Evolutionary conservation across 2,888 invertebrate species (phyloP).

Genomic region (Parthenolecanium corni): DNA sequence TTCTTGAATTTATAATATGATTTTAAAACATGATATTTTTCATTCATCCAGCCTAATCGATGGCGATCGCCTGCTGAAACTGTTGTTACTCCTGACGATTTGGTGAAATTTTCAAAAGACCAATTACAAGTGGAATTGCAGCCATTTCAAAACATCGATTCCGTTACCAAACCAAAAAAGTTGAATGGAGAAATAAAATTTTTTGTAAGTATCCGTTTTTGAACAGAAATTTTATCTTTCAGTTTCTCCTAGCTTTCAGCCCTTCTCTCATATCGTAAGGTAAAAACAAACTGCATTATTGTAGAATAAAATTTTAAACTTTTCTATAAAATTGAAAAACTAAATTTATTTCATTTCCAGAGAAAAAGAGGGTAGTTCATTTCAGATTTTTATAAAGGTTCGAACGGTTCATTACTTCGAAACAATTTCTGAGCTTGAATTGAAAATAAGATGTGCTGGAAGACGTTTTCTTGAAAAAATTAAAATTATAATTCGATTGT

Average conservation of each 20-base stretch:
- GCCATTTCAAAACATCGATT: constrained; percentile 55
- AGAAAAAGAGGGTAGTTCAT: too few relatives aligned
- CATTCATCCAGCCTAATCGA: constrained; percentile 11
- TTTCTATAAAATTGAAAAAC: too few relatives aligned
- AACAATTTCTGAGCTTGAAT: too few relatives aligned
- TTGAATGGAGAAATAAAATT: constrained; percentile 38
- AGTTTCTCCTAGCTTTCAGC: not conserved
- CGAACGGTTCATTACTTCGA: too few relatives aligned
- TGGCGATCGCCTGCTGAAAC: constrained; percentile 42
- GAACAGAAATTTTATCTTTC: constrained; percentile 23
- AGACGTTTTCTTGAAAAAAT: too few relatives aligned
- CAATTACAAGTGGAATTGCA: constrained; percentile 59
- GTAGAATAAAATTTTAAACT: not conserved
- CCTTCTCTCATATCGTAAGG: not conserved
- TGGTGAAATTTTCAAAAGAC: constrained; percentile 46
- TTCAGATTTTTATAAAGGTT: too few relatives aligned
- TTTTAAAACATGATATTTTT: not conserved
- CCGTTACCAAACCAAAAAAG: constrained; percentile 44
- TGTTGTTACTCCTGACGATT: constrained; percentile 44
- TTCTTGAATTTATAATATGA: not conserved
- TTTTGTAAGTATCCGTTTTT: constrained; percentile 43
- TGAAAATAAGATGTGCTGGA: too few relatives aligned
- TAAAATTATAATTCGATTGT: too few relatives aligned
- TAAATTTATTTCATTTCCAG: too few relatives aligned
- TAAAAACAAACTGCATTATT: not conserved